Evolutionary conservation across 2,888 invertebrate genomes (phyloP), one percentile per base, ranked within the genome.

Genomic region (Agrochola lychnidis): DNA sequence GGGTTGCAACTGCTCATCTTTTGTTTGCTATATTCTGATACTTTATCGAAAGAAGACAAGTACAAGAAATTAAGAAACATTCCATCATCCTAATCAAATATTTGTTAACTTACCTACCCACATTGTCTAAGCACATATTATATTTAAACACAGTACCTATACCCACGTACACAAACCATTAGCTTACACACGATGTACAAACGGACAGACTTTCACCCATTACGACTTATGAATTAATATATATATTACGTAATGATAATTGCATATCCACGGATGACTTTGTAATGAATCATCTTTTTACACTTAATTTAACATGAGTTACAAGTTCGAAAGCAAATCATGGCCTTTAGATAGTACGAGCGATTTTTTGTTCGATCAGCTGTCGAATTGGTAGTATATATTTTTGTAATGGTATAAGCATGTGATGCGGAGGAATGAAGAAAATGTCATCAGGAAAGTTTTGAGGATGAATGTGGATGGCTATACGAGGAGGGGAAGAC

Each of bases 141-240:
- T 42, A 67, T 62, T 51, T 42, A 53, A 59, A 83, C 45, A 78
- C 40, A 64, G 56, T 82, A 68, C 57, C 42, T 56, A 78, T 25
- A 51, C 5, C 51, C 67, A 72, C 64, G 68, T 73, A 69, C 59
- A 76, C 48, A 76, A 59, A 42, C 73, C 83, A 83, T 76, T 82
- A 76, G 61, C 45, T 67, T 70, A 63, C 61, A 71, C 30, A 82
- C 69, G 70, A 78, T 68, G 68, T 45, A 42, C 53, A 76, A 67
- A 76, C 76, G 61, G 30, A 79, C 57, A 22, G 6, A 87, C 87
- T 87, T 87, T 86, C 85, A 64, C 85, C 59, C 71, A 87, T 85
- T 85, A 81, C 81, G 71, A 45, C 66, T 78, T 78, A 78, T 77
- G 81, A 79, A 87, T 81, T 82, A 80, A 86, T 36, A 36, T 81